Evolutionary conservation across 1,140 invertebrate genomes (phyloP).

Genomic region (Drosophila lowei): DNA sequence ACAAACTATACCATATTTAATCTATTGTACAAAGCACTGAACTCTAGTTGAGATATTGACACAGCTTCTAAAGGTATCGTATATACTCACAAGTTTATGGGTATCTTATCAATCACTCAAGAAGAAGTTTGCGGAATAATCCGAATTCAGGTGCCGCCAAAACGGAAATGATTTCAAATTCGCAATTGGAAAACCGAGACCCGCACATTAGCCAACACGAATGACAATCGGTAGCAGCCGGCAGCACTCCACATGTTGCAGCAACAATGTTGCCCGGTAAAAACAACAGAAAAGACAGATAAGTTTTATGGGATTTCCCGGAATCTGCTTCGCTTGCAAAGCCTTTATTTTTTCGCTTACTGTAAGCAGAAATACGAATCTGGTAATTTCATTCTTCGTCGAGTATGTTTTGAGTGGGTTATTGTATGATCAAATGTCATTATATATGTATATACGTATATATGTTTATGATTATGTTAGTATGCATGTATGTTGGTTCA

Average conservation of each 20-base stretch:
- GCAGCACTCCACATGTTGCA: conserved; percentile 4
- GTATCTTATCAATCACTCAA: no score
- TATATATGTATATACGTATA: neutral
- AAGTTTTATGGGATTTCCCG: neutral
- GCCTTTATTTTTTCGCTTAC: conserved; percentile 6
- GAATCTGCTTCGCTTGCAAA: neutral
- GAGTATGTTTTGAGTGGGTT: neutral
- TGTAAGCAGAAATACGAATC: no score
- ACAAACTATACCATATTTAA: no score
- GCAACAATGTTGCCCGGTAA: conserved; percentile 14
- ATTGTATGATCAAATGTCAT: neutral
- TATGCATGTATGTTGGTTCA: neutral
- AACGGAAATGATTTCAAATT: no score
- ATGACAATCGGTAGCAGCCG: neutral
- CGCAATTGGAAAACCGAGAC: neutral
- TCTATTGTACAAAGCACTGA: no score
- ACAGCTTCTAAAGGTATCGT: no score
- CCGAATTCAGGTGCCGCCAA: no score
- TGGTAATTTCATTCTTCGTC: neutral
- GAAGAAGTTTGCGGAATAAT: no score
- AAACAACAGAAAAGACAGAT: neutral
- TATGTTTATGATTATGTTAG: conserved; percentile 2
- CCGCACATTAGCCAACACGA: neutral
- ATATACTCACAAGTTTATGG: no score
- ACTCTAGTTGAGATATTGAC: no score